Evolutionary conservation across 1,140 invertebrate genomes (phyloP), one percentile per base, ranked within the genome.

Genomic region (Protaetia brevitarsis): DNA sequence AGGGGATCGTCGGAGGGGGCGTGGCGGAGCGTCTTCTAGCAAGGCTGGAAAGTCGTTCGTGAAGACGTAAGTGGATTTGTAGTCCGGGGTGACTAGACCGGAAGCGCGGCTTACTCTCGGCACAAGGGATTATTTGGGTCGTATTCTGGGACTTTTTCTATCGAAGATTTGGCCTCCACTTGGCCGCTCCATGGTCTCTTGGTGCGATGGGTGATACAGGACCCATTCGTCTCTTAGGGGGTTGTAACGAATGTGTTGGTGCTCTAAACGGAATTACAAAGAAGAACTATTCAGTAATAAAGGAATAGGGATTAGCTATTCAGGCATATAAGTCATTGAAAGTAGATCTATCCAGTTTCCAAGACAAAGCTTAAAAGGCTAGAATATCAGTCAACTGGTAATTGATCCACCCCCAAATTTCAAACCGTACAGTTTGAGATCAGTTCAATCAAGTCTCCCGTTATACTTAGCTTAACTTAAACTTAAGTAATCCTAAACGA

Each of bases 11-110:
- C 84, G 80, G 61, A 81, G 66, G 79, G 68, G 3, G 87, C 91
- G 89, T 60, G 82, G 81, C 1, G 94, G 94, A 19, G 89, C 88
- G 64, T 89, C 82, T 78, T 94, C 89, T 63, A 97, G 74, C 2
- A 99, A 79, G 26, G 96, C 96, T 3, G 96, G 96, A 79, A 98
- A 99, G 80, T 99, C 97, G 81, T 99, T 99, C 3, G 87, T 86
- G 77, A 99, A 99, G 1, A 96, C 89, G 82, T 87, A 98, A 1
- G 96, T 98, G 16, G 88, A 88, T 34, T 86, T 83, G 78, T 99
- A 99, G 8, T 87, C 79, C 8, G 93, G 92, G 78, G 94, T 98
- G 34, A 88, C 89, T 92, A 77, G 29, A 23, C 95, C 95, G 84
- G 88, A 96, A 16, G 90, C 84, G 75, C 96, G 82, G 1, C 83